These are phyloP conservation scores for Antheraea mylitta DNA, from an alignment of 1,140 invertebrate species.

Conservation along the genomic window DNA sequence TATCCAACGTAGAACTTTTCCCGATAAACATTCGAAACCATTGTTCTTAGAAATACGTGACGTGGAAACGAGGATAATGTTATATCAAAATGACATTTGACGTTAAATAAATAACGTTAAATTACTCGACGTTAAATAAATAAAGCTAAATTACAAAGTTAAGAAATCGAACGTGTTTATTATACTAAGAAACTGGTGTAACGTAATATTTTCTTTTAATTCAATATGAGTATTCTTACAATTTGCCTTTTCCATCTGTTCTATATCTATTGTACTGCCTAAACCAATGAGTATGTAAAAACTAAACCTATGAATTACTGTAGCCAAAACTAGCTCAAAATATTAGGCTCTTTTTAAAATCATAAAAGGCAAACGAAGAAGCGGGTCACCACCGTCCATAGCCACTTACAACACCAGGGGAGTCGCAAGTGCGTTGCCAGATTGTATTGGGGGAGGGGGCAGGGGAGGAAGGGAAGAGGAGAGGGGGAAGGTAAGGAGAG, in stretches of 20 bases:
- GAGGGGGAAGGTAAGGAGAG: no score
- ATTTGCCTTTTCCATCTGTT: not conserved
- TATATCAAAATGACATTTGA: constrained; percentile 5
- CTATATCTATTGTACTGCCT: not conserved
- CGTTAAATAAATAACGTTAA: not conserved
- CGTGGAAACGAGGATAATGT: constrained; percentile 31
- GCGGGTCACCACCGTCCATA: no score
- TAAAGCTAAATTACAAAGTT: not conserved
- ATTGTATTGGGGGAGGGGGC: no score
- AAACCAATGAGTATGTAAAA: not conserved
- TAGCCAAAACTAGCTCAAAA: no score
- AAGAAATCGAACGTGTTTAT: not conserved
- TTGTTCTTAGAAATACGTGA: constrained; percentile 52
- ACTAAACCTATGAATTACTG: no score
- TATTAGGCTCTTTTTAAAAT: no score
- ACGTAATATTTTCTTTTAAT: not conserved
- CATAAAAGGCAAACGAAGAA: no score
- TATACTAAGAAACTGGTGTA: not conserved
- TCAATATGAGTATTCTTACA: not conserved
- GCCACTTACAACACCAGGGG: no score
- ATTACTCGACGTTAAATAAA: not conserved
- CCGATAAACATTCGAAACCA: constrained; percentile 57
- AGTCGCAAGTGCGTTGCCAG: no score
- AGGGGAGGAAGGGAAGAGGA: no score
- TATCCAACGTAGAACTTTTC: constrained; percentile 47